Percentiles rank a stretch among this genome's conserved stretches.
phyloP scores from a whole-genome alignment of 37 sponge, comb jelly and placozoan species.

The Ianthella basta region DNA sequence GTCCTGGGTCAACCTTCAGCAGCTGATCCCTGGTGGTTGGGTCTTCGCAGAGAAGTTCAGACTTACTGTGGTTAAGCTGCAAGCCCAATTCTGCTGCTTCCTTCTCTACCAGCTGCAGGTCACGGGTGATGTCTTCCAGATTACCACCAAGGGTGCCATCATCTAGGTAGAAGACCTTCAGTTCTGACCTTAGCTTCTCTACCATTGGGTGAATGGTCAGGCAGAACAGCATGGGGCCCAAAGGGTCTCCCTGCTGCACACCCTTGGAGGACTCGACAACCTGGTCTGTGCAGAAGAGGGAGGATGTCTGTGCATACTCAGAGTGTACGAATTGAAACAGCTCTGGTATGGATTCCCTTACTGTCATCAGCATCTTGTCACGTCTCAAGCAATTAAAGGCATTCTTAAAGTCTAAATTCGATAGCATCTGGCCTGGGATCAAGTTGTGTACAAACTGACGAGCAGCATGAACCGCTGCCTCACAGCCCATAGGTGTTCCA shows the following conservation, averaged over 20 bases:
- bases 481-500: slow-evolving; percentile 13
- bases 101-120: slow-evolving; percentile 19
- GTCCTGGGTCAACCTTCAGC: slow-evolving; percentile 7
- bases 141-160: slow-evolving; percentile 37
- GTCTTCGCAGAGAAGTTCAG: slow-evolving; percentile 28
- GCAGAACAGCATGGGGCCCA: slow-evolving; percentile 47
- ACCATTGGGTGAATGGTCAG: slow-evolving; percentile 32
- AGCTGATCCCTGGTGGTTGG: neutral
- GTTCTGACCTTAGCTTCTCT: slow-evolving; percentile 29
- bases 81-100: slow-evolving; percentile 36
- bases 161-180: slow-evolving; percentile 40
- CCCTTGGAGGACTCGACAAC: slow-evolving; percentile 44
- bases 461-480: slow-evolving; percentile 52
- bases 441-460: slow-evolving; percentile 19
- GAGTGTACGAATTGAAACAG: neutral
- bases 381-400: slow-evolving; percentile 36
- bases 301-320: neutral
- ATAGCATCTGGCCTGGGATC: neutral
- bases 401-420: slow-evolving; percentile 36
- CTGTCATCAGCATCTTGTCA: slow-evolving; percentile 34
- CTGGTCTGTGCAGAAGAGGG: slow-evolving; percentile 21
- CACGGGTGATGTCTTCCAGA: slow-evolving; percentile 9
- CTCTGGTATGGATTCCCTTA: slow-evolving; percentile 19
- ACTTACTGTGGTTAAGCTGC: slow-evolving; percentile 31
- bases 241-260: slow-evolving; percentile 34